These are phyloP conservation scores for Passer domesticus DNA, from an alignment of 2,113 vertebrate species.

Conservation along the genomic window DNA sequence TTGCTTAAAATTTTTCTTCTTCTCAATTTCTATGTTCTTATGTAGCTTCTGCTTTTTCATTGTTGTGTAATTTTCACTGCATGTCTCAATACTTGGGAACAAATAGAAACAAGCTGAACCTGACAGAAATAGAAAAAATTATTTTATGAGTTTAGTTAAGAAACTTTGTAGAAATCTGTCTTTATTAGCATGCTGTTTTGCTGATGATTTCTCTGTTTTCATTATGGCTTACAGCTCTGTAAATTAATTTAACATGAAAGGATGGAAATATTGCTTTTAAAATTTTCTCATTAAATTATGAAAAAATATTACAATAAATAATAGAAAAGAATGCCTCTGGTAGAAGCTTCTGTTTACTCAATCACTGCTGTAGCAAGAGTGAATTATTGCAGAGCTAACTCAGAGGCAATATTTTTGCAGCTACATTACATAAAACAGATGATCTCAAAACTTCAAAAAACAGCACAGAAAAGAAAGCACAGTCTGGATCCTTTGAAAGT, in stretches of 20 bases:
- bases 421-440: slow-evolving; percentile 71
- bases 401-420: slow-evolving; percentile 66
- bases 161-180: slow-evolving; percentile 69
- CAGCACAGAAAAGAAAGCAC: neutral
- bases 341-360: slow-evolving; percentile 75
- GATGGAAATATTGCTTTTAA: slow-evolving; percentile 77
- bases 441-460: slow-evolving; percentile 64
- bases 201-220: slow-evolving; percentile 72
- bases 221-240: slow-evolving; percentile 71
- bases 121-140: slow-evolving; percentile 13
- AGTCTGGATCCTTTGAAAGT: slow-evolving; percentile 67
- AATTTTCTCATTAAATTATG: slow-evolving; percentile 77
- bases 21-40: neutral
- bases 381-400: slow-evolving; percentile 73
- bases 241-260: slow-evolving; percentile 83
- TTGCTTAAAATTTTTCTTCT: neutral
- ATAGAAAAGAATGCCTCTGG: slow-evolving; percentile 76
- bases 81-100: slow-evolving; percentile 19
- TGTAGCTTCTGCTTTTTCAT: slow-evolving; percentile 19
- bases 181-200: slow-evolving; percentile 74
- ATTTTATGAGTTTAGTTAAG: slow-evolving; percentile 51
- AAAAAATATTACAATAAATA: slow-evolving; percentile 78
- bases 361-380: slow-evolving; percentile 67
- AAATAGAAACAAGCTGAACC: slow-evolving; percentile 44
- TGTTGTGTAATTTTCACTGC: slow-evolving; percentile 32